Percentiles rank a stretch among this genome's conserved stretches.
Conservation (phyloP, 2,113 vertebrate genomes). For the Casuarius casuarius region DNA sequence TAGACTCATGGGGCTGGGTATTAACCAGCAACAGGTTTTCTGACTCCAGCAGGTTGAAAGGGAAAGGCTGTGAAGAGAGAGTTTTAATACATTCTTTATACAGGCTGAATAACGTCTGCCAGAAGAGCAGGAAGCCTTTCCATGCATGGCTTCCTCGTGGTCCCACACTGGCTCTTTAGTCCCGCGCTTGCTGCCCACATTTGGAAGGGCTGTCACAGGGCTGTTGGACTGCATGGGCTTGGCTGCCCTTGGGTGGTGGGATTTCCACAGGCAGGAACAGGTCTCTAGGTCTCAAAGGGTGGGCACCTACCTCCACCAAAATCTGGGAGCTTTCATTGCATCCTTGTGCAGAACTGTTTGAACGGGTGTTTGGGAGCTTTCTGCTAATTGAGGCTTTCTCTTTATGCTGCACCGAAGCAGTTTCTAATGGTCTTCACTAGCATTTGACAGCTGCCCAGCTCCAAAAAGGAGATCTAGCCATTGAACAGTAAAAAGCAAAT, state of each 20-base stretch:
- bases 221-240: neutral
- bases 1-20: neutral
- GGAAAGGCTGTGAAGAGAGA: neutral
- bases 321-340: neutral
- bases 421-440: neutral
- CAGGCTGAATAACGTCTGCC: neutral
- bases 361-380: neutral
- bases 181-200: accelerated
- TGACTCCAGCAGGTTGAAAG: neutral
- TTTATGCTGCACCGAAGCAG: neutral
- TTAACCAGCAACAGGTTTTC: neutral
- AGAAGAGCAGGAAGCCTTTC: neutral
- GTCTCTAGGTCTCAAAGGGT: neutral
- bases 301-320: neutral
- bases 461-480: neutral
- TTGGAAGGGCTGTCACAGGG: neutral
- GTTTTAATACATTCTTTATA: no score
- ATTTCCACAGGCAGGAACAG: neutral
- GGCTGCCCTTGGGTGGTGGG: no score
- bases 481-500: neutral
- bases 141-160: neutral
- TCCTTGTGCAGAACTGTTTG: neutral
- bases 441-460: neutral
- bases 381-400: neutral
- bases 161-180: neutral